Evolutionary conservation across 2,888 invertebrate genomes (phyloP).

Genomic region (Camponotus fellah): DNA sequence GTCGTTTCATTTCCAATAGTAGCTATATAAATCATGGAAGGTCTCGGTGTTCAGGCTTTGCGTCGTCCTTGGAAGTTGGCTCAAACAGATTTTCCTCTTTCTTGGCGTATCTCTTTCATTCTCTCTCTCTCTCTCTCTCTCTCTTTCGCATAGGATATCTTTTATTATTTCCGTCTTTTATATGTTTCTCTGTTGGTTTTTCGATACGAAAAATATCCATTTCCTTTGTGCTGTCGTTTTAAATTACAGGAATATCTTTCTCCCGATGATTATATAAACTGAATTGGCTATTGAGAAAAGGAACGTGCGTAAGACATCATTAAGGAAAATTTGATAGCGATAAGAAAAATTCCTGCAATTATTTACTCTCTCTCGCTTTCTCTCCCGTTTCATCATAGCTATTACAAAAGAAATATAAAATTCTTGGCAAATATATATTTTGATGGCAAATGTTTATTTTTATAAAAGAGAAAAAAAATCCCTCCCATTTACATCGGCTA

Average conservation of each 20-base stretch:
- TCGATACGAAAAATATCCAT: neutral
- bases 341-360: neutral
- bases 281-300: neutral
- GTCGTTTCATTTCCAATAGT: constrained; percentile 21
- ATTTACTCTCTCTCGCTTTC: neutral
- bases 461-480: neutral
- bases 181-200: neutral
- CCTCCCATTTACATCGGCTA: neutral
- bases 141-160: neutral
- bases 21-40: constrained; percentile 34
- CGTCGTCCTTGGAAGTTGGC: neutral
- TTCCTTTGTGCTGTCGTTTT: neutral
- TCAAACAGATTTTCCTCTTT: constrained; percentile 40
- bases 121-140: neutral
- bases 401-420: neutral
- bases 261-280: neutral
- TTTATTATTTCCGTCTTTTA: constrained; percentile 27
- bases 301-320: neutral
- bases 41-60: neutral
- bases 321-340: neutral
- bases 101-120: constrained; percentile 11
- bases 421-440: neutral
- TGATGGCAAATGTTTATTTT: neutral
- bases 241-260: constrained; percentile 6
- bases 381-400: neutral